A percentile compares a stretch with the other conserved stretches of the same genome.
phyloP scores from a whole-genome alignment of 1,140 invertebrate species.

The Tetragonula clypearis region DNA sequence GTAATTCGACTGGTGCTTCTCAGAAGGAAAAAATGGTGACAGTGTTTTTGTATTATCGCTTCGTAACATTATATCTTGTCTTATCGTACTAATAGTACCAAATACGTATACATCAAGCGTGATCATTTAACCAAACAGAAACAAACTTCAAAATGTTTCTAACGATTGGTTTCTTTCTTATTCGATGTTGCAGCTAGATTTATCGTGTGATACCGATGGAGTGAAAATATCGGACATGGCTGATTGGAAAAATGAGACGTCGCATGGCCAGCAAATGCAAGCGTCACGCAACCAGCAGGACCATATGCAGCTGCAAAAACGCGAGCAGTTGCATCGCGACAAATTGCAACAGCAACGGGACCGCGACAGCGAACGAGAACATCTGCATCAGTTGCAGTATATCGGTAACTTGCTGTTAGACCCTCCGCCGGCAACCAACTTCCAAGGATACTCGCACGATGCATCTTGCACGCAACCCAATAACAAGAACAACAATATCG shows the following conservation, averaged over 20 bases:
- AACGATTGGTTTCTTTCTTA: background rate
- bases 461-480: slow-evolving; percentile 36
- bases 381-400: slow-evolving; percentile 71
- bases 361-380: slow-evolving; percentile 59
- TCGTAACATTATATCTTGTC: background rate
- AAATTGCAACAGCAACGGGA: slow-evolving; percentile 46
- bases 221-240: slow-evolving; percentile 40
- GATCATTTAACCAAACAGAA: background rate
- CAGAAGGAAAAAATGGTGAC: background rate
- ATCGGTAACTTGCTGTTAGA: slow-evolving; percentile 73
- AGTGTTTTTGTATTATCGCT: background rate
- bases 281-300: slow-evolving; percentile 20
- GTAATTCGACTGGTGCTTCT: background rate
- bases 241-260: slow-evolving; percentile 42
- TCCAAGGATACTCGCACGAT: slow-evolving; percentile 46
- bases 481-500: slow-evolving; percentile 52
- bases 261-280: slow-evolving; percentile 40
- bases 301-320: slow-evolving; percentile 36
- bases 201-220: slow-evolving; percentile 63
- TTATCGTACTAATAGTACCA: background rate
- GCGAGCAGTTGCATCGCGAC: slow-evolving; percentile 49
- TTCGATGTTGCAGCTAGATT: slow-evolving; percentile 48
- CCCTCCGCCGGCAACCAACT: slow-evolving; percentile 56
- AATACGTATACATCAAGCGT: background rate
- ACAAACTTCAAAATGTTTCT: too few relatives aligned